Conservation (phyloP, 2,888 invertebrate genomes). For the Drosophila infuscata region DNA sequence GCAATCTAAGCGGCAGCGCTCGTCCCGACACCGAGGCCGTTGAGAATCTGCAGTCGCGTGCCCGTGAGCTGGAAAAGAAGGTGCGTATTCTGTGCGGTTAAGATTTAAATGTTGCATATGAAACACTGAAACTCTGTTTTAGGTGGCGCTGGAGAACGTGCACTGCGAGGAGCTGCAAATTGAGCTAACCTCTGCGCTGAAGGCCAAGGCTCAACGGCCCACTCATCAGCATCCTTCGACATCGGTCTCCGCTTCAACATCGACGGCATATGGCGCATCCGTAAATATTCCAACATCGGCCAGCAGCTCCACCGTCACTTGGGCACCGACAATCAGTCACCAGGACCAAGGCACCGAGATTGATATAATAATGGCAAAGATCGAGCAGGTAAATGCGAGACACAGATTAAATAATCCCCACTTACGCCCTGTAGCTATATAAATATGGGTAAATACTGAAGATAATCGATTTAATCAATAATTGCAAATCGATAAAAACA, state of each 20-base stretch:
- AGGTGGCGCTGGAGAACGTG: slow-evolving; percentile 89
- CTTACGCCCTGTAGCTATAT: background rate
- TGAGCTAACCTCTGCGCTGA: slow-evolving; percentile 91
- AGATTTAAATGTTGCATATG: background rate
- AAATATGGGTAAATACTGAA: background rate
- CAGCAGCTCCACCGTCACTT: slow-evolving; percentile 84
- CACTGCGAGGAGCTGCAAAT: slow-evolving; percentile 95
- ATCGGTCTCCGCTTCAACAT: slow-evolving; percentile 14
- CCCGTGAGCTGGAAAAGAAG: slow-evolving; percentile 96
- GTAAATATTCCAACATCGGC: slow-evolving; percentile 76
- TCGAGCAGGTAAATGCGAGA: slow-evolving; percentile 89
- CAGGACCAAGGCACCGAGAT: slow-evolving; percentile 90
- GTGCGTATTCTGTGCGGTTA: slow-evolving; percentile 85
- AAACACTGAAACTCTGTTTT: background rate
- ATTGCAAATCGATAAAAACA: background rate
- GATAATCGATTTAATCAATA: background rate
- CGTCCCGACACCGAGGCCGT: slow-evolving; percentile 88
- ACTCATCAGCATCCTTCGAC: slow-evolving; percentile 4
- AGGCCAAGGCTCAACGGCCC: slow-evolving; percentile 85
- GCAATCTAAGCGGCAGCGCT: slow-evolving; percentile 86
- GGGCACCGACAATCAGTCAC: slow-evolving; percentile 85
- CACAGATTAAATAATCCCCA: background rate
- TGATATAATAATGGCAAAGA: slow-evolving; percentile 97
- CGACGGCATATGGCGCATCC: slow-evolving; percentile 79
- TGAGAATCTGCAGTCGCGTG: slow-evolving; percentile 92